Conservation (phyloP, 1,140 invertebrate genomes). For the Pseudomyrmex sp. region DNA sequence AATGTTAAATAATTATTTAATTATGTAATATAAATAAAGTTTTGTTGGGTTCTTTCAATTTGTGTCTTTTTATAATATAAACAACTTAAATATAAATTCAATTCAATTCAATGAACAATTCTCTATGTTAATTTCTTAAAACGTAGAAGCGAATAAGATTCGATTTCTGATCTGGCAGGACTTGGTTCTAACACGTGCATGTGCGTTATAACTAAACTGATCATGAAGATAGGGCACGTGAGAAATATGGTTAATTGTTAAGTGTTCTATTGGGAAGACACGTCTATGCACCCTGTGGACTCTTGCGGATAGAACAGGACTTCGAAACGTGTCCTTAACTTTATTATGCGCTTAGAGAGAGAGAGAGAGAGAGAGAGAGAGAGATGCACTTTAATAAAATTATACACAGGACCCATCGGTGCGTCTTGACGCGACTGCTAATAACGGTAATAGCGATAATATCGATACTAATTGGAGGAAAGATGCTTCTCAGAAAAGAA, state of each 20-base stretch:
- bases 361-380: too few relatives aligned
- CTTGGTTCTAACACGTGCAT: background rate
- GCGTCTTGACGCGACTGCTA: background rate
- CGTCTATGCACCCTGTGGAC: background rate
- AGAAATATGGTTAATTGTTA: constrained; percentile 65
- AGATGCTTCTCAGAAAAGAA: background rate
- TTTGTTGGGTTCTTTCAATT: too few relatives aligned
- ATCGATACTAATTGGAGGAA: background rate
- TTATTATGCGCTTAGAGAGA: constrained; percentile 15
- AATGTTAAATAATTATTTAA: too few relatives aligned
- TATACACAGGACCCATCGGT: background rate
- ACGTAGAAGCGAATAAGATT: too few relatives aligned
- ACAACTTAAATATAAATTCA: too few relatives aligned
- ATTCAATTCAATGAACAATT: too few relatives aligned
- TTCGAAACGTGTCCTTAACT: constrained; percentile 43
- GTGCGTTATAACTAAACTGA: background rate
- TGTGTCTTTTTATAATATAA: too few relatives aligned
- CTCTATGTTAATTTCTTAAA: too few relatives aligned
- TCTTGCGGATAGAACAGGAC: constrained; percentile 1
- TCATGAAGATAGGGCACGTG: constrained; percentile 27
- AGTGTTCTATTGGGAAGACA: constrained; percentile 46
- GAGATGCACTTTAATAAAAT: constrained; percentile 12
- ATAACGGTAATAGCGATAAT: constrained; percentile 30
- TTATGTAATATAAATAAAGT: too few relatives aligned
- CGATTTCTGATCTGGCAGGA: background rate